Base-by-base conservation (phyloP, 2,797 vertebrate genomes). In the Linurgus olivaceus region DNA sequence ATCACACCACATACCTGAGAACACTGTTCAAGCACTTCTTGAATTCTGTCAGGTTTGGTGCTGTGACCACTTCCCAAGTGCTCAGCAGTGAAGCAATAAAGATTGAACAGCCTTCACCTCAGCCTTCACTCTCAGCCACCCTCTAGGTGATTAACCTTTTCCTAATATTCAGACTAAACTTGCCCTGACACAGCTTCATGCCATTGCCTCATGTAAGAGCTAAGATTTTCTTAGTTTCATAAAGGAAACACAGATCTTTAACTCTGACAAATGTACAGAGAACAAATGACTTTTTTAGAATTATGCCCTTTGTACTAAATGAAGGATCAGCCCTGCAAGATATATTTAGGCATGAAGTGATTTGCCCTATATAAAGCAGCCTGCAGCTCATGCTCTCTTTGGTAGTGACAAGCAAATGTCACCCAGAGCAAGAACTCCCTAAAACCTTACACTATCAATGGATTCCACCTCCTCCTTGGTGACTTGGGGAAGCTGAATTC, bases 281-380 rank as follows among this genome's bases (percentile, higher is more conserved):
- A 86, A 72, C 38, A 85, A 93, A 84, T 25, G 0, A 57, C 51
- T 86, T 89, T 31, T 70, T 90, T 0, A 68, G 51, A 83, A 83
- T 80, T 74, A 83, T 67, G 65, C 24, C 57, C 40, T 83, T 80
- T 91, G 58, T 26, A 68, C 62, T 63, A 92, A 86, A 82, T 45
- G 71, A 89, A 82, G 55, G 25, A 94, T 86, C 52, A 88, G 18
- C 54, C 52, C 50, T 71, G 68, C 33, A 50, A 83, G 61, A 74
- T 77, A 44, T 47, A 59, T 80, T 85, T 87, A 82, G 63, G 44
- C 31, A 79, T 35, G 17, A 89, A 91, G 58, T 57, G 50, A 75
- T 84, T 29, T 91, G 65, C 65, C 88, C 75, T 90, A 66, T 68
- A 57, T 80, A 93, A 83, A 90, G 82, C 45, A 95, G 68, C 40